Evolutionary conservation across 1,140 invertebrate species (phyloP), one percentile per base, ranked within the genome.

Genomic region (Pogonomyrmex californicus): DNA sequence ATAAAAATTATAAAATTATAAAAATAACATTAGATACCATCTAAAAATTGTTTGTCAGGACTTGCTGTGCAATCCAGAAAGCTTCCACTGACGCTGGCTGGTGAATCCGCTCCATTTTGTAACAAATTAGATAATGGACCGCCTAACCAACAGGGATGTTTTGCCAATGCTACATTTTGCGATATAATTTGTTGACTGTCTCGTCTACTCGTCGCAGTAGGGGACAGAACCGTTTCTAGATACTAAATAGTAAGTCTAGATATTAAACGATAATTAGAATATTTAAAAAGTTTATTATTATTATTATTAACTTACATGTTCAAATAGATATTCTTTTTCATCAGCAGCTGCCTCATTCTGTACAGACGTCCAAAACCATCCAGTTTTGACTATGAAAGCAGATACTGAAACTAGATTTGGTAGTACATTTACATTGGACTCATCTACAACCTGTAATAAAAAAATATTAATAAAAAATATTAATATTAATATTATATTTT

Each of bases 301-400:
- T 88, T 23, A 88, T 71, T 78, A 71, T 88, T 66, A 79, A 91
- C 92, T 94, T 91, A 98, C 97, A 95, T 98, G 97, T 95, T 97
- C 97, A 91, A 98, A 98, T 23, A 98, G 95, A 95, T 99, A 99
- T 85, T 98, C 97, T 90, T 97, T 97, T 94, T 99, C 99, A 92
- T 98, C 97, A 60, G 98, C 98, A 93, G 98, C 98, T 88, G 97
- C 98, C 91, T 99, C 98, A 96, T 99, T 99, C 95, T 99, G 99
- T 73, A 99, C 98, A 58, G 98, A 98, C 0, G 97, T 98, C 99
- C 99, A 99, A 95, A 99, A 99, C 99, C 99, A 99, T 95, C 99
- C 98, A 30, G 97, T 97, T 94, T 98, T 98, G 54, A 99, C 97
- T 63, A 98, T 96, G 91, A 97, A 96, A 23, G 97, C 96, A 86